A percentile compares a stretch with the other conserved stretches of the same genome.
Evolutionary conservation across 2,888 invertebrate genomes (phyloP).

Genomic region (Pinctada fucata): DNA sequence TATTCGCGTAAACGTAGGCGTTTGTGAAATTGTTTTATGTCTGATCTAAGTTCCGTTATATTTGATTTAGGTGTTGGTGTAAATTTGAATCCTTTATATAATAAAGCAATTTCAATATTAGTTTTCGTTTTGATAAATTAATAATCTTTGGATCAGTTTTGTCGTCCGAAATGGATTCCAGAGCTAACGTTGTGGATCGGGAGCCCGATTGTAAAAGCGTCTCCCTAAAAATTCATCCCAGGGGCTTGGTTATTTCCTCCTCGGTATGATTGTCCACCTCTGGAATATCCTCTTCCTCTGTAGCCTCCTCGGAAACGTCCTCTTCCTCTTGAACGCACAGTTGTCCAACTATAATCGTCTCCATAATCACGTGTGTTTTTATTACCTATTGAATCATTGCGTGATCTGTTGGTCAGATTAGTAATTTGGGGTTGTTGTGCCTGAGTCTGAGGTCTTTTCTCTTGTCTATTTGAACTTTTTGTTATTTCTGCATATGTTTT

Average conservation of each 20-base stretch:
- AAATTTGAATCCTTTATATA: too few species aligned
- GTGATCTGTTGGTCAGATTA: too few species aligned
- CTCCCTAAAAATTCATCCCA: constrained; percentile 12
- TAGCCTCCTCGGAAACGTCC: constrained; percentile 6
- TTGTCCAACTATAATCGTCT: constrained; percentile 2
- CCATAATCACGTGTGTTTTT: neutral
- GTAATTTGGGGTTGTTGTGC: too few species aligned
- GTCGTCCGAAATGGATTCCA: too few species aligned
- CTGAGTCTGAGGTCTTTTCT: too few species aligned
- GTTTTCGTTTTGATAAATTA: too few species aligned
- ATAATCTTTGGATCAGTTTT: too few species aligned
- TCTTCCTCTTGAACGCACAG: constrained; percentile 1
- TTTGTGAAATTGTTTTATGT: constrained; percentile 10
- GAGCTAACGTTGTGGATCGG: neutral
- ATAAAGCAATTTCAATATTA: too few species aligned
- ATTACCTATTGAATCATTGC: neutral
- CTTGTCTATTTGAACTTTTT: too few species aligned
- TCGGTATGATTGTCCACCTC: neutral
- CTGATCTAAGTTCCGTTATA: neutral
- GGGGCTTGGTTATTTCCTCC: neutral
- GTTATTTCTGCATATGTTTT: too few species aligned
- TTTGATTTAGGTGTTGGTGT: too few species aligned
- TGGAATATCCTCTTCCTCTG: neutral
- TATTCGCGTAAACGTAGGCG: constrained; percentile 12
- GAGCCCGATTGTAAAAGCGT: constrained; percentile 1